phyloP scores from a whole-genome alignment of 2,113 vertebrate species.

The Corapipo altera region DNA sequence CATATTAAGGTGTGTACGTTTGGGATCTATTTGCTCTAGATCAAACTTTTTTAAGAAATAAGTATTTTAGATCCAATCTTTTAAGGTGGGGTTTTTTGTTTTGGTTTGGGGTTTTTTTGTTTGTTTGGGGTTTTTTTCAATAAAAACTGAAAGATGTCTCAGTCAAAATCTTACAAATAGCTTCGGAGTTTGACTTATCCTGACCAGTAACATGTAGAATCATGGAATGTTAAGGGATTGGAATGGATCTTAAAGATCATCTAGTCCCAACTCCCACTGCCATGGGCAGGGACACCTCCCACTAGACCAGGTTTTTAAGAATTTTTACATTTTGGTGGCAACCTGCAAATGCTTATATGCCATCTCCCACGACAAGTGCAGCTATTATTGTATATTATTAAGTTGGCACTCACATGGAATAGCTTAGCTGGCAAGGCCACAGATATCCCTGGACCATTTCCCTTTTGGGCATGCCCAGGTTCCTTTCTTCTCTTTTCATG shows the following conservation, averaged over 20 bases:
- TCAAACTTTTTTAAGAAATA: background rate
- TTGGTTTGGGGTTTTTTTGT: background rate
- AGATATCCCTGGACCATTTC: background rate
- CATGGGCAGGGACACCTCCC: background rate
- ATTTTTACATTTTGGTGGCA: background rate
- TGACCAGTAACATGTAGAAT: background rate
- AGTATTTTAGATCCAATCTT: background rate
- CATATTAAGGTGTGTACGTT: background rate
- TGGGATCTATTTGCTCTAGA: background rate
- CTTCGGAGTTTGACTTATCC: background rate
- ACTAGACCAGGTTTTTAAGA: background rate
- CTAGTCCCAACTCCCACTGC: background rate
- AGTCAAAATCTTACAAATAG: background rate
- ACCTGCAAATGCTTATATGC: background rate
- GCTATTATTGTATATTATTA: background rate
- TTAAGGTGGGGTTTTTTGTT: background rate
- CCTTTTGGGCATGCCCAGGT: background rate
- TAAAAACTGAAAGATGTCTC: background rate
- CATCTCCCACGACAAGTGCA: rapidly evolving
- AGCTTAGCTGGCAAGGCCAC: background rate
- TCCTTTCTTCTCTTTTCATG: background rate
- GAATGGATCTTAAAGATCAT: background rate
- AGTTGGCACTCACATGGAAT: background rate
- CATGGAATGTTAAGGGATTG: background rate
- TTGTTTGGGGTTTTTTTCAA: background rate